Percentiles rank a stretch among this genome's conserved stretches.
phyloP scores from a whole-genome alignment of 2,797 vertebrate genomes.

The Poecile montanus region DNA sequence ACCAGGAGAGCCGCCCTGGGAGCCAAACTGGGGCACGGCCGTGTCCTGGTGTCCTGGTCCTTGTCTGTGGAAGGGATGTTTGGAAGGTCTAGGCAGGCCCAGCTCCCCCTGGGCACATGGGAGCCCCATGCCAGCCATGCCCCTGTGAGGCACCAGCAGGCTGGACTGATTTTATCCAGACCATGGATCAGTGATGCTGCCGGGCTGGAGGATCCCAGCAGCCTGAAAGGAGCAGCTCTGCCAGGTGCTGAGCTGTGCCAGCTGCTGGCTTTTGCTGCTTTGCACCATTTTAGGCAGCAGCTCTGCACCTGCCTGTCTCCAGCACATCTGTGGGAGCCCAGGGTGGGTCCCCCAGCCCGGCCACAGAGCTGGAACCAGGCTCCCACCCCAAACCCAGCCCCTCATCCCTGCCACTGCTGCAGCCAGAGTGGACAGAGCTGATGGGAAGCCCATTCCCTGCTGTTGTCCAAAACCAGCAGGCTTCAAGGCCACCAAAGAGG shows the following conservation, averaged over 20 bases:
- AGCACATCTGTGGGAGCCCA: neutral
- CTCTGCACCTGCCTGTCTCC: neutral
- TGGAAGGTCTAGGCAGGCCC: neutral
- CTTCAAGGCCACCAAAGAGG: neutral
- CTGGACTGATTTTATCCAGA: accelerated
- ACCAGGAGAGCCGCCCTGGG: neutral
- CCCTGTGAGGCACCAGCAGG: neutral
- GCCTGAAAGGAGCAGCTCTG: neutral
- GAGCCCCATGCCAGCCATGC: neutral
- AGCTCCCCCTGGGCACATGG: accelerated
- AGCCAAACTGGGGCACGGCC: neutral
- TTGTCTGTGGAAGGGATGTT: neutral
- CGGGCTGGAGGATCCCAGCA: accelerated
- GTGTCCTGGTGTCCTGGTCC: neutral
- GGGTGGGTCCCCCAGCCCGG: neutral
- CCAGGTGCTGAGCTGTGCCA: neutral
- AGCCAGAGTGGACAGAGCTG: neutral
- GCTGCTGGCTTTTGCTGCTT: neutral
- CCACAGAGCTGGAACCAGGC: neutral
- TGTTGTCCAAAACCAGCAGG: neutral
- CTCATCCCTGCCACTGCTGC: neutral
- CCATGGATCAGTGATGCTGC: accelerated
- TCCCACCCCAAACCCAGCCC: neutral
- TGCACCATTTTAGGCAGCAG: neutral
- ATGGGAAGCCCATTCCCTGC: neutral